Conservation (phyloP, 2,113 vertebrate genomes). For the Urocynchramus pylzowi region DNA sequence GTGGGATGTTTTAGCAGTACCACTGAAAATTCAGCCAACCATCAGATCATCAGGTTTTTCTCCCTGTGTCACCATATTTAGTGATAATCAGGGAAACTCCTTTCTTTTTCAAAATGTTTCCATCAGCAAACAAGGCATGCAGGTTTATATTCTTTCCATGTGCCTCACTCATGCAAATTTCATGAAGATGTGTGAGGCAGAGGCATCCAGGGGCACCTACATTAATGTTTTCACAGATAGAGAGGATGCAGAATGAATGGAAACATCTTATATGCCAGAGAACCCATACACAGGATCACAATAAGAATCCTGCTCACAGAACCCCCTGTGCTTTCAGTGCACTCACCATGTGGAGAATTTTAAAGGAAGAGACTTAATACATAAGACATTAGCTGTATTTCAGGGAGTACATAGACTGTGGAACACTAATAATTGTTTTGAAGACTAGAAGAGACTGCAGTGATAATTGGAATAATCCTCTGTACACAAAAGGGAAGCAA, state of each 20-base stretch:
- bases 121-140: background rate
- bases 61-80: background rate
- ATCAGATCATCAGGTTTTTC: background rate
- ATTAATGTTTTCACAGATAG: background rate
- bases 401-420: background rate
- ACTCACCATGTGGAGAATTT: background rate
- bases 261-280: background rate
- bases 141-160: background rate
- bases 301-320: background rate
- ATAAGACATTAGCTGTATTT: background rate
- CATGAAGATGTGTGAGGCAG: background rate
- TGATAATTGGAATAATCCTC: background rate
- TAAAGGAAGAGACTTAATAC: background rate
- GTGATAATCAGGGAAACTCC: background rate
- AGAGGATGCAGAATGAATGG: background rate
- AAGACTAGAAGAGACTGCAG: background rate
- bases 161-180: background rate
- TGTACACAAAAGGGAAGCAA: background rate
- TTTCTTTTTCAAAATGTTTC: background rate
- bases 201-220: background rate
- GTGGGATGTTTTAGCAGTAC: background rate
- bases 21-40: background rate
- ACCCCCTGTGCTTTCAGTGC: background rate
- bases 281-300: background rate
- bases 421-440: background rate